phyloP scores from a whole-genome alignment of 2,888 invertebrate species.

The Choristoneura rosaceana region DNA sequence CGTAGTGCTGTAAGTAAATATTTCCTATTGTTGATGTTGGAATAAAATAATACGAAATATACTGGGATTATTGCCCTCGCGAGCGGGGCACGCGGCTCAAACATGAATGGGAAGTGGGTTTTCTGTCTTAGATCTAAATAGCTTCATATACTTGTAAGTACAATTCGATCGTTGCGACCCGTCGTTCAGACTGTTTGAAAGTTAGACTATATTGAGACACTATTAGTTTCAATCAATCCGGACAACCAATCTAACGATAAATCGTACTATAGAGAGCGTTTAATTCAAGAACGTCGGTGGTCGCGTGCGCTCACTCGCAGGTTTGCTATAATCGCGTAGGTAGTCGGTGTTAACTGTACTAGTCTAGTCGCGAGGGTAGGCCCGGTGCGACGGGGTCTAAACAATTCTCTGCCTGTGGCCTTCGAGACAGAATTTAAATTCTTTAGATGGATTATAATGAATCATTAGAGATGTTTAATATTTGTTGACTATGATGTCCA shows the following conservation, averaged over 20 bases:
- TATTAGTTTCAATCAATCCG: too few species aligned
- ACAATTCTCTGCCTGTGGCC: conserved; percentile 50
- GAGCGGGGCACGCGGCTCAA: neutral
- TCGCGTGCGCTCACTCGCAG: neutral
- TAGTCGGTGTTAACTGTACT: conserved; percentile 41
- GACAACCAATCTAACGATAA: too few species aligned
- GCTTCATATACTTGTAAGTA: too few species aligned
- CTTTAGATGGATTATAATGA: conserved; percentile 45
- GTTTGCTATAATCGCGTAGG: conserved; percentile 20
- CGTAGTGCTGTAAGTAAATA: conserved; percentile 50
- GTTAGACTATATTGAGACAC: too few species aligned
- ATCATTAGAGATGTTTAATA: conserved; percentile 45
- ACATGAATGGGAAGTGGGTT: neutral
- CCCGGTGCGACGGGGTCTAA: conserved; percentile 43
- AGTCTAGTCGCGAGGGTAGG: conserved; percentile 43
- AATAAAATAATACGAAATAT: conserved; percentile 41
- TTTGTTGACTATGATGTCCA: conserved; percentile 44
- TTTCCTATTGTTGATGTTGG: conserved; percentile 55
- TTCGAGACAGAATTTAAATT: conserved; percentile 54
- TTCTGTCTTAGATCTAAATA: too few species aligned
- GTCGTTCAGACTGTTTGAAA: too few species aligned
- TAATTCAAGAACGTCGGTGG: neutral
- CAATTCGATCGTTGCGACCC: too few species aligned
- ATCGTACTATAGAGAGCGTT: neutral
- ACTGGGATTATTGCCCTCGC: conserved; percentile 32